Conservation (phyloP, 2,797 vertebrate species). For the Chrysolophus pictus region DNA sequence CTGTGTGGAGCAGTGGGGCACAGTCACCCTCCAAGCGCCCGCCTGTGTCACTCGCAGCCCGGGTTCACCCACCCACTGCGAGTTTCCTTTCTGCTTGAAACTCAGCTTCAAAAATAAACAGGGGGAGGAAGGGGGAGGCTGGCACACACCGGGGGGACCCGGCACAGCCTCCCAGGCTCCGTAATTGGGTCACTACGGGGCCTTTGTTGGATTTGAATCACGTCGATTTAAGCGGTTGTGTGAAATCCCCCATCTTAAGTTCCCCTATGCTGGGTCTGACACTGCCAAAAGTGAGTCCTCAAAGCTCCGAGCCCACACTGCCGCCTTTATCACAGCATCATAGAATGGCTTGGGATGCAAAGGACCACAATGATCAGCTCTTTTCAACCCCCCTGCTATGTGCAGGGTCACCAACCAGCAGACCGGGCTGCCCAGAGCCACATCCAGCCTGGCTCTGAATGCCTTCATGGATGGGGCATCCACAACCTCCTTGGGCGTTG, state of each 20-base stretch:
- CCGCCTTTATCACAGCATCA: background rate
- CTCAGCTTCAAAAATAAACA: conserved; percentile 40
- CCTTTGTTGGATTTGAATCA: conserved; percentile 55
- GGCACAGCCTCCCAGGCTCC: background rate
- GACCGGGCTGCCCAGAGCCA: no score
- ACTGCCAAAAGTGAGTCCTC: background rate
- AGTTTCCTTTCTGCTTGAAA: conserved; percentile 66
- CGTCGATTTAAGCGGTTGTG: conserved; percentile 43
- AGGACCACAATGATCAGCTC: no score
- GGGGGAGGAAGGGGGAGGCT: no score
- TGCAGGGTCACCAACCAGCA: no score
- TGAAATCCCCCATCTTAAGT: conserved; percentile 39
- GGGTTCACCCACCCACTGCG: conserved; percentile 65
- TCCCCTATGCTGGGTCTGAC: background rate
- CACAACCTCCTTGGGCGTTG: background rate
- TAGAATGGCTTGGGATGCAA: no score
- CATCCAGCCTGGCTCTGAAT: no score
- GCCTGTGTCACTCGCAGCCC: background rate
- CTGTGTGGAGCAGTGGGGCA: background rate
- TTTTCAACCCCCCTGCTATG: no score
- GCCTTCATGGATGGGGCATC: no score
- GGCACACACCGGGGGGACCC: background rate
- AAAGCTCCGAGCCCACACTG: background rate
- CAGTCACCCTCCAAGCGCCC: background rate
- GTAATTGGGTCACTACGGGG: conserved; percentile 37